Percentiles rank a stretch among this genome's conserved stretches.
Conservation (phyloP, 2,888 invertebrate genomes). For the Rotaria macrura region DNA sequence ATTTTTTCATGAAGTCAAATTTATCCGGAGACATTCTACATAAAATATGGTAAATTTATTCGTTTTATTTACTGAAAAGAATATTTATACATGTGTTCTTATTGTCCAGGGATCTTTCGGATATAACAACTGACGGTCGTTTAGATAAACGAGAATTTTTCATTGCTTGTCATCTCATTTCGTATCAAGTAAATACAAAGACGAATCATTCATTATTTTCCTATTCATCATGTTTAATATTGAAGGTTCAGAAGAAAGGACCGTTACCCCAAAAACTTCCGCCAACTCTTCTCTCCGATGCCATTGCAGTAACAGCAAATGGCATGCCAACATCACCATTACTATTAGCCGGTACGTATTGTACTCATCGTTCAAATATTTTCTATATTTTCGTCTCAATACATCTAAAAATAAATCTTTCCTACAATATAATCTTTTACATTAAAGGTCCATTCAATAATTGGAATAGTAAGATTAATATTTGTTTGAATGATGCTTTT, state of each 20-base stretch:
- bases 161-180: slow-evolving; percentile 46
- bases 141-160: slow-evolving; percentile 50
- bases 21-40: slow-evolving; percentile 44
- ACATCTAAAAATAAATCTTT: too few relatives aligned
- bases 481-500: not conserved
- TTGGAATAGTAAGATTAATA: not conserved
- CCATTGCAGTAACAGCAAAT: not conserved
- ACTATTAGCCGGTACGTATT: not conserved
- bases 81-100: not conserved
- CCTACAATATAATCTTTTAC: not conserved
- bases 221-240: slow-evolving; percentile 54
- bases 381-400: too few relatives aligned
- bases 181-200: slow-evolving; percentile 39
- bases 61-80: too few relatives aligned
- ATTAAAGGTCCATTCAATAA: not conserved
- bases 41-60: slow-evolving; percentile 47
- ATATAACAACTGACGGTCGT: slow-evolving; percentile 49
- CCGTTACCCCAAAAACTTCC: slow-evolving; percentile 21
- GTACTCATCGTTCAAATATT: too few relatives aligned
- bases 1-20: slow-evolving; percentile 48
- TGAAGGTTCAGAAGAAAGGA: slow-evolving; percentile 10
- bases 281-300: slow-evolving; percentile 9
- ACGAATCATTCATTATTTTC: slow-evolving; percentile 51
- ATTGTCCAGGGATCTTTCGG: slow-evolving; percentile 44
- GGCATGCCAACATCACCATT: not conserved